Conservation (phyloP, 2,113 vertebrate genomes). For the Riparia riparia region DNA sequence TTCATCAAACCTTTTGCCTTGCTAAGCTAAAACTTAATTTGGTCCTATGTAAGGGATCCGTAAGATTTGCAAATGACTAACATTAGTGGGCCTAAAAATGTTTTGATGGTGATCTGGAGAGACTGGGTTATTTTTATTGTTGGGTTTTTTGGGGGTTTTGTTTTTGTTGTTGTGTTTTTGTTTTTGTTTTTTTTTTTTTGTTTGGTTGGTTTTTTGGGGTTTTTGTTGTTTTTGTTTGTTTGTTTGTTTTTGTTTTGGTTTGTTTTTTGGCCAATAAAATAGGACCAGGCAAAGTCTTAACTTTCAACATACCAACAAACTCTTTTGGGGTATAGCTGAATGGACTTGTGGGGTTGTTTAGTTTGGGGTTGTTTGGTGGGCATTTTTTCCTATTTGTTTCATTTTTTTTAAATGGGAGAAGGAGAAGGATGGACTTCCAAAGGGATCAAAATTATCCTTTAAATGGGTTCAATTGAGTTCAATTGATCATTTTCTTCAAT, state of each 20-base stretch:
- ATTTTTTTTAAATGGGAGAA: neutral
- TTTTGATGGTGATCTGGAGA: neutral
- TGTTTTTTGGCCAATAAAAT: neutral
- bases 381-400: neutral
- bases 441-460: neutral
- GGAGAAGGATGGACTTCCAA: neutral
- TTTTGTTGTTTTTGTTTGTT: no score
- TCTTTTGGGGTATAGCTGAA: neutral
- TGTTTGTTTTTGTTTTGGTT: neutral
- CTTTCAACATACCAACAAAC: neutral
- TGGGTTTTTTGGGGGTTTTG: neutral
- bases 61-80: neutral
- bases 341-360: neutral
- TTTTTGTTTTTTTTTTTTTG: no score
- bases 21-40: neutral
- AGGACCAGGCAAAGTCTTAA: neutral
- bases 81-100: rapidly evolving
- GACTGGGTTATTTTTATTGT: neutral
- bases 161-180: no score
- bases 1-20: neutral
- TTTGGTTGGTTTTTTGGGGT: no score
- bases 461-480: neutral
- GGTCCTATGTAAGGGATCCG: rapidly evolving
- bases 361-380: neutral
- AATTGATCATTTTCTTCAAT: neutral